Conservation (phyloP, 2,888 invertebrate species). For the Cistogaster globosa region DNA sequence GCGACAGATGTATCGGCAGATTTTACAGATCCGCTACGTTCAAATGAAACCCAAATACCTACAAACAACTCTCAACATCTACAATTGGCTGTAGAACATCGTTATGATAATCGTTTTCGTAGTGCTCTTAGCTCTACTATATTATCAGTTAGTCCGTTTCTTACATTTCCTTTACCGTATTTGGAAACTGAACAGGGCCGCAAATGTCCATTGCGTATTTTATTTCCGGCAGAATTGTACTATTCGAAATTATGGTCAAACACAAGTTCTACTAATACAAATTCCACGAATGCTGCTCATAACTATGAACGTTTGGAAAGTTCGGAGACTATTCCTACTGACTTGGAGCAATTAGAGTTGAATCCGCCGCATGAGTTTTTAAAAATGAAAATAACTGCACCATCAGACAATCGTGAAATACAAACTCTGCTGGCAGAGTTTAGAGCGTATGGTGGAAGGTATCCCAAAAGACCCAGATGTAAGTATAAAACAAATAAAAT, state of each 20-base stretch:
- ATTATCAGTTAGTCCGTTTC: constrained; percentile 93
- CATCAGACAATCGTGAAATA: constrained; percentile 86
- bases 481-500: constrained; percentile 57
- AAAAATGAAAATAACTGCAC: constrained; percentile 87
- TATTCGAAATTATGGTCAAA: constrained; percentile 86
- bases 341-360: constrained; percentile 76
- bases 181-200: constrained; percentile 93
- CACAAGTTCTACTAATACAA: constrained; percentile 41
- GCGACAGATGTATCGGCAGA: constrained; percentile 84
- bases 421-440: constrained; percentile 92
- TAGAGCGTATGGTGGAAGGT: constrained; percentile 91
- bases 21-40: constrained; percentile 92
- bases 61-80: constrained; percentile 77
- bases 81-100: constrained; percentile 84
- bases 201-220: constrained; percentile 88
- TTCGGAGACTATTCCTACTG: constrained; percentile 71
- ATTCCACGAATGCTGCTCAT: constrained; percentile 62
- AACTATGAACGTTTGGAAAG: constrained; percentile 76
- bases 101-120: constrained; percentile 88
- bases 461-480: constrained; percentile 82
- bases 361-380: constrained; percentile 90
- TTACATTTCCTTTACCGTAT: constrained; percentile 93
- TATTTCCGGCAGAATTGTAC: constrained; percentile 89
- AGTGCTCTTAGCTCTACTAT: constrained; percentile 89
- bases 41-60: constrained; percentile 83